Conservation (phyloP, 1,140 invertebrate genomes). For the Linepithema humile region DNA sequence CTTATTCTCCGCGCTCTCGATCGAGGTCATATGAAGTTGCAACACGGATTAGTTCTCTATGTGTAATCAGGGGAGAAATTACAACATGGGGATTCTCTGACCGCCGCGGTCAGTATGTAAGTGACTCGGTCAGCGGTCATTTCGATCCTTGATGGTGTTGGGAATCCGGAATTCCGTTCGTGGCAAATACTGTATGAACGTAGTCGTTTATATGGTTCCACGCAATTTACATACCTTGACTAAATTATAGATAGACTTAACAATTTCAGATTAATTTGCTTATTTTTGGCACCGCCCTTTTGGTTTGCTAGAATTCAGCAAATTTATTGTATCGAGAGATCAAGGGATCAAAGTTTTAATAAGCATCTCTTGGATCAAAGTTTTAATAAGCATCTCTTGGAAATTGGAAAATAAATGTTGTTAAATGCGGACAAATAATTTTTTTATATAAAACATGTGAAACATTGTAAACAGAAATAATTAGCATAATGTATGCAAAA, state of each 20-base stretch:
- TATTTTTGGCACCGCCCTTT: background rate
- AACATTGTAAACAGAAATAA: background rate
- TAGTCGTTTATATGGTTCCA: background rate
- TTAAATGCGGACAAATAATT: background rate
- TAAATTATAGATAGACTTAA: slow-evolving; percentile 36
- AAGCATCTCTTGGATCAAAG: no score
- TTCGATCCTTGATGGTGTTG: slow-evolving; percentile 52
- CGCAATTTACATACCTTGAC: slow-evolving; percentile 52
- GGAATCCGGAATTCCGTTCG: slow-evolving; percentile 37
- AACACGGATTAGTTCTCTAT: slow-evolving; percentile 41
- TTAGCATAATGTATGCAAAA: background rate
- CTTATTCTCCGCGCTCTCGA: slow-evolving; percentile 17
- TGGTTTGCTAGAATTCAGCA: background rate
- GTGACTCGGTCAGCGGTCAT: slow-evolving; percentile 47
- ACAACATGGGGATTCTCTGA: slow-evolving; percentile 47
- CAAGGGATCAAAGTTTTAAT: background rate
- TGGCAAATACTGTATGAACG: slow-evolving; percentile 36
- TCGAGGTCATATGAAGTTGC: slow-evolving; percentile 46
- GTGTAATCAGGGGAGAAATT: slow-evolving; percentile 47
- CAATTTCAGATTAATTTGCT: slow-evolving; percentile 15
- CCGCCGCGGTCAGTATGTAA: slow-evolving; percentile 48
- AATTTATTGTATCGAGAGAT: background rate
- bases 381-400: background rate
- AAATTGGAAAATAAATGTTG: background rate
- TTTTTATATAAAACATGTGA: background rate